Percentiles rank a stretch among this genome's conserved stretches.
Conservation (phyloP, 2,797 vertebrate species). For the Poeciliopsis turneri region DNA sequence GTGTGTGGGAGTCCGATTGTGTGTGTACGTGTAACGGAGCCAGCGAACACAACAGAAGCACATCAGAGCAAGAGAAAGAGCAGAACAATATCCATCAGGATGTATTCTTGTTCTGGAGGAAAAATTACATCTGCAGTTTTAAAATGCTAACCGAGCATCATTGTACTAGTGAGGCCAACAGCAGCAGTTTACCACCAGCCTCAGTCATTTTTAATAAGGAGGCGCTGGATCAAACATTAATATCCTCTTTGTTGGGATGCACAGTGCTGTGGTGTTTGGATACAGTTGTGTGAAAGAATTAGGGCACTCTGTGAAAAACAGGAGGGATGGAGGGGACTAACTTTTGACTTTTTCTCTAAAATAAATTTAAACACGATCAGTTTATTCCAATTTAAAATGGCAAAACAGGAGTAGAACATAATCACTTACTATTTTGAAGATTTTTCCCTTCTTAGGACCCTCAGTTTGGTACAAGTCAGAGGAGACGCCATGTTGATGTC, state of each 20-base stretch:
- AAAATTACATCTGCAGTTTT: slow-evolving; percentile 11
- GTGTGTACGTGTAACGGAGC: slow-evolving; percentile 9
- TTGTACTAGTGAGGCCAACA: neutral
- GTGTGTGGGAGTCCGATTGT: slow-evolving; percentile 39
- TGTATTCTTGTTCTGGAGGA: neutral
- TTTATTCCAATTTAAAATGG: neutral
- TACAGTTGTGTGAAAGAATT: neutral
- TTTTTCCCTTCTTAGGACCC: neutral
- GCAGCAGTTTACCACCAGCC: neutral
- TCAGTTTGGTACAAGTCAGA: neutral
- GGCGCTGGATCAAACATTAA: neutral
- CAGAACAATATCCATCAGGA: slow-evolving; percentile 19
- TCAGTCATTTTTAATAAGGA: slow-evolving; percentile 1
- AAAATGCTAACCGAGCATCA: slow-evolving; percentile 4
- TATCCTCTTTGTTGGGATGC: neutral
- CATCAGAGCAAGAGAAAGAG: slow-evolving; percentile 19
- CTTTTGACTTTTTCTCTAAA: neutral
- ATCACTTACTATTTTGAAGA: neutral
- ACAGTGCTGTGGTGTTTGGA: neutral
- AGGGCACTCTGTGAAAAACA: neutral
- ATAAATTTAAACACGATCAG: neutral
- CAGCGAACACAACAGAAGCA: slow-evolving; percentile 27
- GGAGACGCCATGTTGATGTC: neutral
- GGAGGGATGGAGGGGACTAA: too few relatives aligned
- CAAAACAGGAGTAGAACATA: neutral